Evolutionary conservation across 2,797 vertebrate species (phyloP).

Genomic region (Enteromius anoplus): DNA sequence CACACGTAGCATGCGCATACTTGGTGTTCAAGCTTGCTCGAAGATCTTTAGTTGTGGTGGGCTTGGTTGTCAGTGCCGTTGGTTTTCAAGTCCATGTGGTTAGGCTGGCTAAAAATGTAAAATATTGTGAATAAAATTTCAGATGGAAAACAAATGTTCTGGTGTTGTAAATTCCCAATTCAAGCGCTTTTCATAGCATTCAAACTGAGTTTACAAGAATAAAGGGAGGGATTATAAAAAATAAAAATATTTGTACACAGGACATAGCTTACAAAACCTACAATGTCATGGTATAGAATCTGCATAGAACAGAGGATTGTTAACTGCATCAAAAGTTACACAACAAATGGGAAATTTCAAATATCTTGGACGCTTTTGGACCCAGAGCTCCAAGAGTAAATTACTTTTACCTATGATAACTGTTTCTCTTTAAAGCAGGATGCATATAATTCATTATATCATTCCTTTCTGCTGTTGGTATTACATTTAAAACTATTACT

Average conservation of each 20-base stretch:
- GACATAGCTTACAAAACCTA: neutral
- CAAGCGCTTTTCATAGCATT: neutral
- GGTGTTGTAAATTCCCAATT: slow-evolving; percentile 29
- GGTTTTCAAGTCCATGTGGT: slow-evolving; percentile 56
- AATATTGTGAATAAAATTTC: slow-evolving; percentile 79
- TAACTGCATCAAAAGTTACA: neutral
- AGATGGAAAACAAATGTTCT: slow-evolving; percentile 57
- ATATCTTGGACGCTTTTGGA: neutral
- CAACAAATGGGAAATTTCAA: neutral
- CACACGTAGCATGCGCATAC: slow-evolving; percentile 32
- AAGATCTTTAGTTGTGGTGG: slow-evolving; percentile 42
- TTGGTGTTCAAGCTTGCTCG: slow-evolving; percentile 39
- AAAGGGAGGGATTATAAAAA: neutral
- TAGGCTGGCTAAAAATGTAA: slow-evolving; percentile 66
- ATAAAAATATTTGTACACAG: slow-evolving; percentile 12
- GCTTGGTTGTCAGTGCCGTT: slow-evolving; percentile 41
- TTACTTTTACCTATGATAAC: neutral
- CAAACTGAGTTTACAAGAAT: neutral
- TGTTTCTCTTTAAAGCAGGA: neutral
- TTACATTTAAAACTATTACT: neutral
- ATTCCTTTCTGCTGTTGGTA: neutral
- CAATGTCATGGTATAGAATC: neutral
- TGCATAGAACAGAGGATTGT: neutral
- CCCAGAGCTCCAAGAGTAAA: neutral
- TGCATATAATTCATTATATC: neutral